Evolutionary conservation across 2,888 invertebrate genomes (phyloP).

Genomic region (Meteorus cinctellus): DNA sequence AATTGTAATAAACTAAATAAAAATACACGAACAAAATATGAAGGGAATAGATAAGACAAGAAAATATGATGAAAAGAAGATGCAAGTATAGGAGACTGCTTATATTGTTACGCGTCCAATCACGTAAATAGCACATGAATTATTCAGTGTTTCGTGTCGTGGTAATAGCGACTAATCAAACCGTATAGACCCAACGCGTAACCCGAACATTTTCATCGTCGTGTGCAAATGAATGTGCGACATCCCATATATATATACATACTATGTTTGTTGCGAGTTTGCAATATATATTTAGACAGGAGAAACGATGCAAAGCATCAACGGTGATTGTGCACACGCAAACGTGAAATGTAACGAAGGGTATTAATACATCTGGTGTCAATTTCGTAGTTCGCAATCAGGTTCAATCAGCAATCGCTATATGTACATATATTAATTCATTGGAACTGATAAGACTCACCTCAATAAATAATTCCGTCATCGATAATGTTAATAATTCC

Average conservation of each 20-base stretch:
- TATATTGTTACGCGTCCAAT: conserved; percentile 33
- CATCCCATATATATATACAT: neutral
- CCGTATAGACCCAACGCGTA: conserved; percentile 19
- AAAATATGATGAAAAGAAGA: neutral
- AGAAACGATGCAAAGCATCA: conserved; percentile 3
- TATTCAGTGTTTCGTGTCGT: conserved; percentile 58
- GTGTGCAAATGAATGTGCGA: conserved; percentile 29
- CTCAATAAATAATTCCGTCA: neutral
- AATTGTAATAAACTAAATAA: too few species aligned
- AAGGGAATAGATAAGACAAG: neutral
- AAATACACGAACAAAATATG: too few species aligned
- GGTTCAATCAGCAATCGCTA: neutral
- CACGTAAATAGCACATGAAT: conserved; percentile 56
- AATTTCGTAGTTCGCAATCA: conserved; percentile 9
- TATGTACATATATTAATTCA: neutral
- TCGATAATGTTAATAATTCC: neutral
- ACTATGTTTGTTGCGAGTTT: neutral
- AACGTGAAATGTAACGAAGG: neutral
- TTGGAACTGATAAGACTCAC: too few species aligned
- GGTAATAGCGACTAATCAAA: conserved; percentile 57
- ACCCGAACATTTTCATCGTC: conserved; percentile 24
- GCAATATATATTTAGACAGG: conserved; percentile 36
- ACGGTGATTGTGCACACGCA: conserved; percentile 24
- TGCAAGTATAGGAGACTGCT: conserved; percentile 31
- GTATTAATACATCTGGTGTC: conserved; percentile 5